Evolutionary conservation across 2,888 invertebrate genomes (phyloP).

Genomic region (Chloromyia formosa): DNA sequence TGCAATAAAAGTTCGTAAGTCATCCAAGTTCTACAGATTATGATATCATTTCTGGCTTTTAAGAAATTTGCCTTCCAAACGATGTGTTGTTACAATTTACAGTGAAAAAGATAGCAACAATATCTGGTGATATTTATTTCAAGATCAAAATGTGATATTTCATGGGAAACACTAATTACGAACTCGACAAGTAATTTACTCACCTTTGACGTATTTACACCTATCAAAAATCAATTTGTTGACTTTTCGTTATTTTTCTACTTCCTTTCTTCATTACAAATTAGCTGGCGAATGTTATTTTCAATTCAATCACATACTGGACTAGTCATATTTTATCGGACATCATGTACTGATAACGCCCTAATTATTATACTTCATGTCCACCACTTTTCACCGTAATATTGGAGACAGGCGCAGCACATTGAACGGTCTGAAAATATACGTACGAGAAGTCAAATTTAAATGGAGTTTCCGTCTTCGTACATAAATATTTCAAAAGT

Average conservation of each 20-base stretch:
- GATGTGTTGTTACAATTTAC: not conserved
- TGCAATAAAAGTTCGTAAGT: conserved; percentile 2
- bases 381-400: not conserved
- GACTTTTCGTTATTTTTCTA: not conserved
- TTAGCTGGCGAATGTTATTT: not conserved
- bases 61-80: not conserved
- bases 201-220: not conserved
- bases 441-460: not conserved
- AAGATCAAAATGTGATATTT: not conserved
- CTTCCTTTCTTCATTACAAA: not conserved
- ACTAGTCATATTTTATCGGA: conserved; percentile 6
- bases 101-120: not conserved
- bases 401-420: not conserved
- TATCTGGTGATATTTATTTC: not conserved
- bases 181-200: not conserved
- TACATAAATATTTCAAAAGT: not conserved
- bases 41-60: not conserved
- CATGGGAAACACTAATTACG: not conserved
- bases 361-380: not conserved
- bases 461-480: not conserved
- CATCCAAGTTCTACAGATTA: not conserved
- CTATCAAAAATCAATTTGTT: not conserved
- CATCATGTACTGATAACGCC: conserved; percentile 4
- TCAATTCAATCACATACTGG: not conserved
- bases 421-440: not conserved